Conservation (phyloP, 2,113 vertebrate species). For the Phaetusa simplex region DNA sequence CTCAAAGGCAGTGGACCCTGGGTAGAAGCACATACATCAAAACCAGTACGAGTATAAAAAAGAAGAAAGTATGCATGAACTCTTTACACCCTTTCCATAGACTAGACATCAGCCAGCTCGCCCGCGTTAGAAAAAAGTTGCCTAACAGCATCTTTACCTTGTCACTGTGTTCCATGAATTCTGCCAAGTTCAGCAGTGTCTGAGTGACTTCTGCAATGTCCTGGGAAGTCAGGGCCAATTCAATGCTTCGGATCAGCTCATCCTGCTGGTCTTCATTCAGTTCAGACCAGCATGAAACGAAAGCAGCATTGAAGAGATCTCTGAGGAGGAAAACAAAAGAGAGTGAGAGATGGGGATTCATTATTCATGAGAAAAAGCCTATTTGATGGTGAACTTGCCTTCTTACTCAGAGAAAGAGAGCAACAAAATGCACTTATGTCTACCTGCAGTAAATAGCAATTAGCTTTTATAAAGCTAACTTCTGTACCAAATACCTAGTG, state of each 20-base stretch:
- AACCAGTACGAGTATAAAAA: background rate
- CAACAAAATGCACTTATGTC: background rate
- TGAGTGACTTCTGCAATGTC: conserved; percentile 99
- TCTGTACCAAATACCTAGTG: background rate
- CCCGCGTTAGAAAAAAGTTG: background rate
- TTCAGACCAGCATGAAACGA: conserved; percentile 98
- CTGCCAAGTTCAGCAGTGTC: conserved; percentile 94
- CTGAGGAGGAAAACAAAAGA: conserved; percentile 63
- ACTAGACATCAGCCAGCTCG: background rate
- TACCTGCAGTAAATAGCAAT: background rate
- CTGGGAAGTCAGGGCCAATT: conserved; percentile 93
- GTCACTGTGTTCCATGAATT: conserved; percentile 99
- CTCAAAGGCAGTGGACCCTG: conserved; percentile 93
- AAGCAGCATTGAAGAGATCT: conserved; percentile 97
- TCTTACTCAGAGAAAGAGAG: background rate
- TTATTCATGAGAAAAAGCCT: background rate
- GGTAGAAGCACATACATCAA: background rate
- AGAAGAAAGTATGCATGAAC: background rate
- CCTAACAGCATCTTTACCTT: conserved; percentile 79
- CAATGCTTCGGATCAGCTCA: conserved; percentile 96
- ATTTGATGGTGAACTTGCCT: background rate
- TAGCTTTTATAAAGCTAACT: background rate
- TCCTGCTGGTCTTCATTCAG: conserved; percentile 98
- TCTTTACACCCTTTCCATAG: background rate
- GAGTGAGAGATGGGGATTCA: background rate